Evolutionary conservation across 2,113 vertebrate genomes (phyloP).

Genomic region (Cygnus atratus): DNA sequence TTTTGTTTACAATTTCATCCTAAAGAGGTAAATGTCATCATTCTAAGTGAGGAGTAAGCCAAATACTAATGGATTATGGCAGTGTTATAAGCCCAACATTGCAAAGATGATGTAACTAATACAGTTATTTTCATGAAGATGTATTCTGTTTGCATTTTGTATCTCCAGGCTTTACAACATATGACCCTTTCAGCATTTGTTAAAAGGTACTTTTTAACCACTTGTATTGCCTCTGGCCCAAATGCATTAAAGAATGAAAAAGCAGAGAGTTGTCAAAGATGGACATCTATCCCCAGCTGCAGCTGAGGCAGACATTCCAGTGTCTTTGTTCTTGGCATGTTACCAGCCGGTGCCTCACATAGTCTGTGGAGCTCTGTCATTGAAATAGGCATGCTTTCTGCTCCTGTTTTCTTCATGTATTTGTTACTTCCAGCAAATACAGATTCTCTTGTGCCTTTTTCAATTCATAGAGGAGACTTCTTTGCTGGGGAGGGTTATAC

Average conservation of each 20-base stretch:
- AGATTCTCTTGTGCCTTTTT: neutral
- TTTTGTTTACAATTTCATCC: neutral
- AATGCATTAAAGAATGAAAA: constrained; percentile 37
- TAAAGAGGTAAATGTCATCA: neutral
- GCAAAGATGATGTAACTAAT: constrained; percentile 19
- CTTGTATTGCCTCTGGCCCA: neutral
- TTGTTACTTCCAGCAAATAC: neutral
- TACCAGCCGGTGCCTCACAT: neutral
- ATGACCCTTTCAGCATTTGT: neutral
- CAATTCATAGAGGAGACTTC: neutral
- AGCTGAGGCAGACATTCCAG: neutral
- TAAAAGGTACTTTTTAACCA: constrained; percentile 20
- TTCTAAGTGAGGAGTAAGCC: neutral
- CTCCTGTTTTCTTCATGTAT: neutral
- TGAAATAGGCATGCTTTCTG: neutral
- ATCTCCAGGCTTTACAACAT: neutral
- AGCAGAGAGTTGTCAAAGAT: neutral
- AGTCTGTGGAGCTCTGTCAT: neutral
- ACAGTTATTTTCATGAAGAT: neutral
- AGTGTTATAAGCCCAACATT: neutral
- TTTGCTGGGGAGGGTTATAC: neutral
- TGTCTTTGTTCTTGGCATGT: neutral
- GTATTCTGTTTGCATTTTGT: neutral
- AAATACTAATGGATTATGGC: neutral
- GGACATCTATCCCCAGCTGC: neutral